Evolutionary conservation across 2,888 invertebrate genomes (phyloP).

Genomic region (Onchidella celtica): DNA sequence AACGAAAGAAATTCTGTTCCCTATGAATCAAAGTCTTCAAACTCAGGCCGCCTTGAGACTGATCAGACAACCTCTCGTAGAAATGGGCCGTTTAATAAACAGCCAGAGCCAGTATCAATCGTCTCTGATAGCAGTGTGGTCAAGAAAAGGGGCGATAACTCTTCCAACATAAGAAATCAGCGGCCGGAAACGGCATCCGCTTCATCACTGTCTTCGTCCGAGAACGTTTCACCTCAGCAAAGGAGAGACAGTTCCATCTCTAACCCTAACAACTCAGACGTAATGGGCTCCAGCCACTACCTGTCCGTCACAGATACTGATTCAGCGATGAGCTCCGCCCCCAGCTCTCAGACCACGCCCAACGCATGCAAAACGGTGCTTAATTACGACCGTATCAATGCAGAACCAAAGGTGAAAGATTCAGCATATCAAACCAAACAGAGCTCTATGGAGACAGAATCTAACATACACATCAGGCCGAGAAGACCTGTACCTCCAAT

Average conservation of each 20-base stretch:
- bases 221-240: conserved; percentile 27
- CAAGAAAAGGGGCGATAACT: not conserved
- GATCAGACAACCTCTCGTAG: not conserved
- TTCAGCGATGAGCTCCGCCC: conserved; percentile 50
- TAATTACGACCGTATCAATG: not conserved
- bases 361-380: not conserved
- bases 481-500: conserved; percentile 27
- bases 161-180: not conserved
- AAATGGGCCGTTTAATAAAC: no score
- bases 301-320: conserved; percentile 55
- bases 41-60: no score
- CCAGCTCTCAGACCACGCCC: conserved; percentile 51
- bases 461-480: not conserved
- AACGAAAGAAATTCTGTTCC: not conserved
- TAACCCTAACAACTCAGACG: not conserved
- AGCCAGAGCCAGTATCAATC: no score
- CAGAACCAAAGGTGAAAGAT: conserved; percentile 54
- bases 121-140: not conserved
- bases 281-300: conserved; percentile 1
- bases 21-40: not conserved
- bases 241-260: not conserved
- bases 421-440: conserved; percentile 75
- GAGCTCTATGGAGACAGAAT: conserved; percentile 61
- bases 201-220: conserved; percentile 19
- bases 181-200: not conserved